Percentiles rank a stretch among this genome's conserved stretches.
These are phyloP conservation scores for Dasypus novemcinctus DNA, from an alignment of 2,113 vertebrate species.

Conservation along the genomic window DNA sequence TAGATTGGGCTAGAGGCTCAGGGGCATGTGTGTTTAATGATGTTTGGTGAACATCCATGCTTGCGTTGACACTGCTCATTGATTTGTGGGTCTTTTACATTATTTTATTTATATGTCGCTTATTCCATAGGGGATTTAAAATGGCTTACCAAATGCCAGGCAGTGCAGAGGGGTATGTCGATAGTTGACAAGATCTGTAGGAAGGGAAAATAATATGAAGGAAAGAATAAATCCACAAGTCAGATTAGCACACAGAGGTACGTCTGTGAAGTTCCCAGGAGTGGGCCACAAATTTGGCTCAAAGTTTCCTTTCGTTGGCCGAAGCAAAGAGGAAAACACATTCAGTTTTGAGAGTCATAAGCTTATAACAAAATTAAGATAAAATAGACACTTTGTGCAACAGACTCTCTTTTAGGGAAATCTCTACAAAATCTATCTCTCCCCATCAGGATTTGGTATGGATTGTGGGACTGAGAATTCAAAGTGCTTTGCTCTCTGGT, in stretches of 20 bases:
- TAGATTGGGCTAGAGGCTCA: neutral
- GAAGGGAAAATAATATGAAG: neutral
- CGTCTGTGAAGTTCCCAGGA: neutral
- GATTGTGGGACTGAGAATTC: neutral
- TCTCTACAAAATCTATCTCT: neutral
- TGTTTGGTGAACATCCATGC: neutral
- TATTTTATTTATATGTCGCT: neutral
- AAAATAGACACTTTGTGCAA: neutral
- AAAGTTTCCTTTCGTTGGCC: neutral
- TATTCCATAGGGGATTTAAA: neutral
- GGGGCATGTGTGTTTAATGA: neutral
- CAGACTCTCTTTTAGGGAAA: neutral
- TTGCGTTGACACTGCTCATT: neutral
- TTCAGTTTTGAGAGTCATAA: neutral
- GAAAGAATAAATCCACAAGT: neutral
- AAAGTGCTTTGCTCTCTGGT: neutral
- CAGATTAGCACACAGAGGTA: neutral
- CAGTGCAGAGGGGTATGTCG: neutral
- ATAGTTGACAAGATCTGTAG: neutral
- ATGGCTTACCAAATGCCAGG: neutral
- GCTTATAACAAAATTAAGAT: slow-evolving; percentile 42
- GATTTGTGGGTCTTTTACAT: neutral
- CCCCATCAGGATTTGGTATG: neutral
- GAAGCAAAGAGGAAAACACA: slow-evolving; percentile 47
- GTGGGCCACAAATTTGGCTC: neutral